These are phyloP conservation scores for Notocelia uddmanniana DNA, from an alignment of 2,888 invertebrate genomes.

Conservation along the genomic window DNA sequence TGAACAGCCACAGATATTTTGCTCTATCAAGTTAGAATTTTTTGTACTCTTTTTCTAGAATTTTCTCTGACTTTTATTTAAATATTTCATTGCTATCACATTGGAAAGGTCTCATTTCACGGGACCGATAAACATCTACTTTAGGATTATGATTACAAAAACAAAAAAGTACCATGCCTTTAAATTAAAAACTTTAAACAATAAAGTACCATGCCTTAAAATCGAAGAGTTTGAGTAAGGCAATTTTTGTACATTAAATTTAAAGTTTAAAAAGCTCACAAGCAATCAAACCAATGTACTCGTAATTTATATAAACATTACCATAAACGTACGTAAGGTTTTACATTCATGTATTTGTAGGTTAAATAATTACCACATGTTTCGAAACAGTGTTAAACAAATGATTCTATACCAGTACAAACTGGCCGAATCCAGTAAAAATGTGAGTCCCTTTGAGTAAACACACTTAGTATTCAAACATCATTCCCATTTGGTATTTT, in stretches of 20 bases:
- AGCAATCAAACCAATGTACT: too few relatives aligned
- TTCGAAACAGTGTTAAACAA: not conserved
- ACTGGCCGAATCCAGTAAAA: not conserved
- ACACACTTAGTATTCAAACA: too few relatives aligned
- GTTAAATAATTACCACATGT: not conserved
- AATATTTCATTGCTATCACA: conserved; percentile 9
- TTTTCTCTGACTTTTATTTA: not conserved
- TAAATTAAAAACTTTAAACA: too few relatives aligned
- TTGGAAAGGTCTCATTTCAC: conserved; percentile 31
- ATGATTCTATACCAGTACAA: not conserved
- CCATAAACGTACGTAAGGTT: too few relatives aligned
- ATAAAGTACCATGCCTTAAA: too few relatives aligned
- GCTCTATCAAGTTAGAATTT: not conserved
- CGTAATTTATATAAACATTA: too few relatives aligned
- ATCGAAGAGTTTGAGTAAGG: too few relatives aligned
- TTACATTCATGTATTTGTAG: not conserved
- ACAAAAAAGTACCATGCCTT: too few relatives aligned
- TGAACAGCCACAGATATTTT: too few relatives aligned
- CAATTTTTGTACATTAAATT: not conserved
- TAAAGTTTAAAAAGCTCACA: too few relatives aligned
- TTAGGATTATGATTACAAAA: conserved; percentile 6
- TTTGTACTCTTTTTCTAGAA: not conserved
- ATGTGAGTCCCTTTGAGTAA: not conserved
- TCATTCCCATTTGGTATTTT: too few relatives aligned
- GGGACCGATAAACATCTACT: conserved; percentile 48